Percentiles rank a stretch among this genome's conserved stretches.
Conservation (phyloP, 2,888 invertebrate genomes). For the Gisinianus flammeolus region DNA sequence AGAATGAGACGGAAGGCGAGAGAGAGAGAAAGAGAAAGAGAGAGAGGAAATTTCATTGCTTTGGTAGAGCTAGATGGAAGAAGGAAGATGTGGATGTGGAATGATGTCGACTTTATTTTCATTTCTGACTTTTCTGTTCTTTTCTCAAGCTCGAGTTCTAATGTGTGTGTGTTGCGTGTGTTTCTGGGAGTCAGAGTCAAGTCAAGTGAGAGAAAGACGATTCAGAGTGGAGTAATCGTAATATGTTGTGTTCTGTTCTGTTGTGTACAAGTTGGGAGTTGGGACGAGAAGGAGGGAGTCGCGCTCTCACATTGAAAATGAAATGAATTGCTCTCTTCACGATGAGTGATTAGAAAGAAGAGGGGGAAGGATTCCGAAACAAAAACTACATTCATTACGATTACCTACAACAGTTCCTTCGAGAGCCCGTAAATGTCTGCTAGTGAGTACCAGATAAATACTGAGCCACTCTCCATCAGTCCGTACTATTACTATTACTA, state of each 20-base stretch:
- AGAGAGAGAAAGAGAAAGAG: background rate
- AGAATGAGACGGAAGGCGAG: background rate
- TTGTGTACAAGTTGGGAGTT: background rate
- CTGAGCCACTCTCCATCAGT: background rate
- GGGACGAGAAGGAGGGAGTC: too few relatives aligned
- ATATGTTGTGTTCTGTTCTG: background rate
- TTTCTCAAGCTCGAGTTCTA: background rate
- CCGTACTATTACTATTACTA: background rate
- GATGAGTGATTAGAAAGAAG: slow-evolving; percentile 34
- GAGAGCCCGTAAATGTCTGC: slow-evolving; percentile 29
- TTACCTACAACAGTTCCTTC: slow-evolving; percentile 38
- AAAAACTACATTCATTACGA: slow-evolving; percentile 39
- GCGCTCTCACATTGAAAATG: slow-evolving; percentile 22
- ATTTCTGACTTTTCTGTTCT: background rate
- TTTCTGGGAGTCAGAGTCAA: too few relatives aligned
- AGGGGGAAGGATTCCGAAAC: slow-evolving; percentile 27
- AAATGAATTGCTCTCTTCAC: slow-evolving; percentile 38
- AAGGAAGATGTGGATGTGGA: background rate
- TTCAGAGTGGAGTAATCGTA: background rate
- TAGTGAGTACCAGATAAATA: slow-evolving; percentile 14
- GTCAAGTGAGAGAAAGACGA: too few relatives aligned
- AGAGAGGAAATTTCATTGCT: background rate
- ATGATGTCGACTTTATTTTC: too few relatives aligned
- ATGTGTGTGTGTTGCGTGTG: too few relatives aligned
- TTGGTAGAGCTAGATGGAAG: background rate